Conservation (phyloP, 2,797 vertebrate genomes). For the Lemur catta region DNA sequence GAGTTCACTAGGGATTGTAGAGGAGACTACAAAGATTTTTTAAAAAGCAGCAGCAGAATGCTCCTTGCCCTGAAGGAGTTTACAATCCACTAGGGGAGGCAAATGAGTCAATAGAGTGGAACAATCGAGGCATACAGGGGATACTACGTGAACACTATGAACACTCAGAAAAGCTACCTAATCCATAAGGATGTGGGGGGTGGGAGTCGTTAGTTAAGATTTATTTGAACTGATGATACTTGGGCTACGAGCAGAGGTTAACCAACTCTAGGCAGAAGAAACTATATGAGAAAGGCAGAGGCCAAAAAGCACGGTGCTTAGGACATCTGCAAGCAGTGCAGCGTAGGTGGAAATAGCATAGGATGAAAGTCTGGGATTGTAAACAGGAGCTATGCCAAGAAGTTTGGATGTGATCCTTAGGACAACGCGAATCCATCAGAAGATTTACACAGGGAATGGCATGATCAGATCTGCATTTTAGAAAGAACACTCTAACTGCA, state of each 20-base stretch:
- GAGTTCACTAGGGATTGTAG: neutral
- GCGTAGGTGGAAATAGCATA: neutral
- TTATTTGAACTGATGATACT: neutral
- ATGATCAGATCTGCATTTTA: neutral
- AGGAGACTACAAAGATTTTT: neutral
- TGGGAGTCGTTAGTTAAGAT: neutral
- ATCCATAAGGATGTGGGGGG: neutral
- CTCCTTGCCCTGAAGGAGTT: neutral
- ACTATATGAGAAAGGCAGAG: neutral
- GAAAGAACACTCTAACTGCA: neutral
- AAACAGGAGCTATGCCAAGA: neutral
- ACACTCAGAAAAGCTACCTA: neutral
- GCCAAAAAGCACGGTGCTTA: neutral
- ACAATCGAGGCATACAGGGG: neutral
- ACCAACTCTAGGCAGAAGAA: neutral
- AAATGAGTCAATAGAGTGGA: neutral
- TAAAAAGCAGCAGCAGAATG: neutral
- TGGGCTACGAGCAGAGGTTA: neutral
- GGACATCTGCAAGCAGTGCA: neutral
- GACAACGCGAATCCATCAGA: neutral
- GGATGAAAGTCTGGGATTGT: neutral
- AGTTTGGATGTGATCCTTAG: neutral
- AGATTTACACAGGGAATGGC: neutral
- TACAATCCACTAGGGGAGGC: neutral
- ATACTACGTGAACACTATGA: neutral